phyloP scores from a whole-genome alignment of 2,113 vertebrate genomes.

The Pteruthius melanotis region DNA sequence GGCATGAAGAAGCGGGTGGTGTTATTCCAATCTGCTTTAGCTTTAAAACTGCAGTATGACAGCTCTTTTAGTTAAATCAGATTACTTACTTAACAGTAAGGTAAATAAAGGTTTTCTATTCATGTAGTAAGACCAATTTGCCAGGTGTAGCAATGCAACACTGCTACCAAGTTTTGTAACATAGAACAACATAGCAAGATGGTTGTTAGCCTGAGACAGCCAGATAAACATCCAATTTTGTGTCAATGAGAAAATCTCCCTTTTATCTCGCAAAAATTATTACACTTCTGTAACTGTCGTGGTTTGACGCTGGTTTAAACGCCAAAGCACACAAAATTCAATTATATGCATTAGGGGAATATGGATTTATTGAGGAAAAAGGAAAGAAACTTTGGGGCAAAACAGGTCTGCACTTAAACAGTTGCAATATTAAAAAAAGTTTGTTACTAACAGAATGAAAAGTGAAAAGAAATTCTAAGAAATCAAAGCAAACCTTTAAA shows the following conservation, averaged over 20 bases:
- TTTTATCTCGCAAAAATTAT: background rate
- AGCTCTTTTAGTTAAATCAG: background rate
- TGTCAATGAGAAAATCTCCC: background rate
- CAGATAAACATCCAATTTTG: background rate
- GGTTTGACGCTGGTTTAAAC: too few species aligned
- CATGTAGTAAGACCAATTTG: background rate
- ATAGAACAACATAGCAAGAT: background rate
- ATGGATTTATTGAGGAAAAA: too few species aligned
- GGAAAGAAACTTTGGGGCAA: too few species aligned
- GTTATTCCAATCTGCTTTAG: background rate
- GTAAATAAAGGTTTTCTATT: background rate
- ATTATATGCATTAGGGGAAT: too few species aligned
- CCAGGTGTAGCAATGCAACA: background rate
- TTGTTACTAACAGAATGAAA: too few species aligned
- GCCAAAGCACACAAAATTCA: too few species aligned
- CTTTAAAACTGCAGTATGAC: background rate
- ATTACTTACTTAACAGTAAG: background rate
- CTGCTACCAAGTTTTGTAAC: background rate
- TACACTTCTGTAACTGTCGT: background rate
- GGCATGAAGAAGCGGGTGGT: background rate
- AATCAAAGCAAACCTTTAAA: too few species aligned
- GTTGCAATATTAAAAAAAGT: too few species aligned
- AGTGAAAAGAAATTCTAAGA: too few species aligned
- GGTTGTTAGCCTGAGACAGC: background rate
- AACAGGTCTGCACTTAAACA: too few species aligned